Evolutionary conservation across 2,797 vertebrate species (phyloP), one percentile per base, ranked within the genome.

Genomic region (Chelon labrosus): DNA sequence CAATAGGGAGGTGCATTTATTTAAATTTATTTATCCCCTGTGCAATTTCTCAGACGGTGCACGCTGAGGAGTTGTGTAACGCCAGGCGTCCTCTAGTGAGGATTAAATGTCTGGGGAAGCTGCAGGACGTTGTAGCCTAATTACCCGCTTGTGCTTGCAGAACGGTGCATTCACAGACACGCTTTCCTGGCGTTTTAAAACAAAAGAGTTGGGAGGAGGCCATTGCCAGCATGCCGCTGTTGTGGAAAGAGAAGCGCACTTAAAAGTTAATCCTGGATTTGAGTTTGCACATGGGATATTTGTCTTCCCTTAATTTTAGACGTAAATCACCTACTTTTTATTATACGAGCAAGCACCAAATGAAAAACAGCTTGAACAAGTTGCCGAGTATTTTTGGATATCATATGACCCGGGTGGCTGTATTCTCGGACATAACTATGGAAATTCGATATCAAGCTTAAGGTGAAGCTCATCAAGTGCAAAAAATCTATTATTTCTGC

Each of bases 151-250:
- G 27, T 60, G 44, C 62, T 22, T 61, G 71, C 47, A 55, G 10
- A 55, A 41, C 37, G 55, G 57, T 81, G 78, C 82, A 1, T 64
- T 83, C 74, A 37, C 0, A 56, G 51, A 17, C 78, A 9, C 0
- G 47, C 64, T 47, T 53, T 66, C 66, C 47, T 46, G 58, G 35
- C 22, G 17, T 2, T 49, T 14, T 61, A 11, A 69, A 37, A 71
- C 72, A n/a, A 65, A 70, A 3, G 13, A 2, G 27, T 13, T 1
- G 8, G 19, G 41, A 52, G 37, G 19, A 51, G 9, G 31, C 12
- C 58, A 4, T 7, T 19, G 1, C 16, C 52, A 49, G 54, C 52
- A 51, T 64, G 76, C 68, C 75, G 76, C 70, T 52, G 42, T 13
- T 53, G 58, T 42, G 58, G 3, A 17, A 13, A 22, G 22, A 13